Evolutionary conservation across 2,797 vertebrate genomes (phyloP).

Genomic region (Etheostoma perlongum): DNA sequence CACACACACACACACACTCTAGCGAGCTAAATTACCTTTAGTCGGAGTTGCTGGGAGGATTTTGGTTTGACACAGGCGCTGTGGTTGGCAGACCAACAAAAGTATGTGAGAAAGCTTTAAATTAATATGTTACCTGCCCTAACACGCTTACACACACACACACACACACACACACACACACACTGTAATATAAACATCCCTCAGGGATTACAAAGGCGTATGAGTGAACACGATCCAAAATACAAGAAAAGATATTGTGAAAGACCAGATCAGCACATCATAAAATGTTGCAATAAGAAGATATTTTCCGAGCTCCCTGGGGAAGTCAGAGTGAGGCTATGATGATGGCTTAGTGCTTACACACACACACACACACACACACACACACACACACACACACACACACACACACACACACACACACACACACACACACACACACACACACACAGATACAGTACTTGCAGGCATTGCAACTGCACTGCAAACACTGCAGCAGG

Average conservation of each 20-base stretch:
- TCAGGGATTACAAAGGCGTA: not conserved
- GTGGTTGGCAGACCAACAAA: constrained; percentile 20
- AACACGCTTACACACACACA: constrained; percentile 20
- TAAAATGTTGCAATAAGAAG: constrained; percentile 17
- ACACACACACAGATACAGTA: not conserved
- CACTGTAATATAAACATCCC: constrained; percentile 3
- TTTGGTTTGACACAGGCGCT: constrained; percentile 38
- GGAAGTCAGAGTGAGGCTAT: constrained; percentile 31
- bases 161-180: constrained; percentile 13
- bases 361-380: constrained; percentile 14
- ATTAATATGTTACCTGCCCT: constrained; percentile 32
- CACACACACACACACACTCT: constrained; percentile 7
- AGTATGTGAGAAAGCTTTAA: constrained; percentile 19
- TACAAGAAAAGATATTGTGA: not conserved
- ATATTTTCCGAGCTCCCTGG: not conserved
- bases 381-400: constrained; percentile 1
- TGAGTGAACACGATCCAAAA: not conserved
- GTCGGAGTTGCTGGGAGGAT: constrained; percentile 15
- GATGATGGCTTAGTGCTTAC: constrained; percentile 6
- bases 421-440: constrained; percentile 2
- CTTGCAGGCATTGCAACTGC: too few relatives aligned
- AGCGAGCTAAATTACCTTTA: constrained; percentile 34
- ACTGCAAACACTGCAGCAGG: too few relatives aligned
- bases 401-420: not conserved
- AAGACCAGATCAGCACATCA: not conserved